phyloP scores from a whole-genome alignment of 2,888 invertebrate genomes.

The Axea sp. region DNA sequence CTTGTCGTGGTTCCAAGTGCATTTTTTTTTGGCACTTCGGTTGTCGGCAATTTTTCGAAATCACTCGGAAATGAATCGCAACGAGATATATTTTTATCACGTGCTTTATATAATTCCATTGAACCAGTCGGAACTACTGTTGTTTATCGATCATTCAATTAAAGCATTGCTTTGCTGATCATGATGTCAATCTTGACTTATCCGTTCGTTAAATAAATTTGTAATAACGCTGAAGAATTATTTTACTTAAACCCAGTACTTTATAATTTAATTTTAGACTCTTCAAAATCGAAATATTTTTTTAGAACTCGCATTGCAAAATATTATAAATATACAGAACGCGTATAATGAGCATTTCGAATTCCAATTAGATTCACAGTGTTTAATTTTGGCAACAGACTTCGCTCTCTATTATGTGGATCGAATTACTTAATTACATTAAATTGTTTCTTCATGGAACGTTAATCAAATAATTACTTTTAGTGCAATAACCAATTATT shows the following conservation, averaged over 20 bases:
- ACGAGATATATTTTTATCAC: slow-evolving; percentile 26
- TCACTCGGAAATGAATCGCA: slow-evolving; percentile 18
- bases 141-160: slow-evolving; percentile 10
- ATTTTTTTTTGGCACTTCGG: slow-evolving; percentile 46
- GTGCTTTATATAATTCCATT: slow-evolving; percentile 18
- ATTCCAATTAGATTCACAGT: too few relatives aligned
- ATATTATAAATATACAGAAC: too few relatives aligned
- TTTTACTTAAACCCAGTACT: too few relatives aligned
- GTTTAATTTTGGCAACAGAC: too few relatives aligned
- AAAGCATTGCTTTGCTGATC: not conserved
- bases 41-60: slow-evolving; percentile 36
- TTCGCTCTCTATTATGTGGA: too few relatives aligned
- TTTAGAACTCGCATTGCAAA: too few relatives aligned
- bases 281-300: not conserved
- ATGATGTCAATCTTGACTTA: not conserved
- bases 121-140: not conserved
- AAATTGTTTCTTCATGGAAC: too few relatives aligned
- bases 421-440: too few relatives aligned
- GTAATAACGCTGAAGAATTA: too few relatives aligned
- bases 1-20: slow-evolving; percentile 50
- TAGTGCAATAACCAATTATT: too few relatives aligned
- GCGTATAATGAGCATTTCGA: too few relatives aligned
- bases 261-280: not conserved
- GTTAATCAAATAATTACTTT: too few relatives aligned
- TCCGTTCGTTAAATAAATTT: not conserved